Conservation (phyloP, 1,140 invertebrate genomes). For the Listronotus oregonensis region DNA sequence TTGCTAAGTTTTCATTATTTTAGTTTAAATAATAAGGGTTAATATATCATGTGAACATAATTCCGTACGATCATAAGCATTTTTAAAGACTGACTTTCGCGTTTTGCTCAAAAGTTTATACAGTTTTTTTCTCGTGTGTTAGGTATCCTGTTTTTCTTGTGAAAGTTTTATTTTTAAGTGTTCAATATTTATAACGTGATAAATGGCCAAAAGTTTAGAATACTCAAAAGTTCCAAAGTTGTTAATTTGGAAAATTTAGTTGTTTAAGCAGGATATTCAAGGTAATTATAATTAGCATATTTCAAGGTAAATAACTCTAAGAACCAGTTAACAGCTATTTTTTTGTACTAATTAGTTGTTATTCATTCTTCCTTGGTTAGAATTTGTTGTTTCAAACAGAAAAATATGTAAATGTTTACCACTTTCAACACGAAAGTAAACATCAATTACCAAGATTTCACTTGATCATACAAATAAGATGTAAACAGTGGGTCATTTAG, state of each 20-base stretch:
- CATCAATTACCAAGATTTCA: no score
- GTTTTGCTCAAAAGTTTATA: conserved; percentile 3
- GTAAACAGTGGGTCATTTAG: no score
- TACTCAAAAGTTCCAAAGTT: not conserved
- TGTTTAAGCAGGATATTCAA: conserved; percentile 9
- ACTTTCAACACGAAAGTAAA: no score
- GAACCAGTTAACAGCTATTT: not conserved
- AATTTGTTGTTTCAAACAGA: no score
- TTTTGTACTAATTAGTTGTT: not conserved
- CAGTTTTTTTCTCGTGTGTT: not conserved
- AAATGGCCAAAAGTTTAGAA: conserved; percentile 13
- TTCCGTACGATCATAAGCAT: not conserved
- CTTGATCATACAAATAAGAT: no score
- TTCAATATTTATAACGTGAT: not conserved
- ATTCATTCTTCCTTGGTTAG: not conserved
- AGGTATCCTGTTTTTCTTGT: conserved; percentile 1
- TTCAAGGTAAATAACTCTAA: conserved; percentile 17
- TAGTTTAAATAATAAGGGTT: not conserved
- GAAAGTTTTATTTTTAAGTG: conserved; percentile 2
- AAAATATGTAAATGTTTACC: no score
- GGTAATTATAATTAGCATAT: conserved; percentile 23
- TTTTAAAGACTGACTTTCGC: conserved; percentile 5
- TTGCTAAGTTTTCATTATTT: not conserved
- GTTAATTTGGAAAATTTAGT: not conserved
- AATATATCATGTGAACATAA: conserved; percentile 6